Base-by-base conservation (phyloP, 2,113 vertebrate genomes). In the Empidonax traillii region DNA sequence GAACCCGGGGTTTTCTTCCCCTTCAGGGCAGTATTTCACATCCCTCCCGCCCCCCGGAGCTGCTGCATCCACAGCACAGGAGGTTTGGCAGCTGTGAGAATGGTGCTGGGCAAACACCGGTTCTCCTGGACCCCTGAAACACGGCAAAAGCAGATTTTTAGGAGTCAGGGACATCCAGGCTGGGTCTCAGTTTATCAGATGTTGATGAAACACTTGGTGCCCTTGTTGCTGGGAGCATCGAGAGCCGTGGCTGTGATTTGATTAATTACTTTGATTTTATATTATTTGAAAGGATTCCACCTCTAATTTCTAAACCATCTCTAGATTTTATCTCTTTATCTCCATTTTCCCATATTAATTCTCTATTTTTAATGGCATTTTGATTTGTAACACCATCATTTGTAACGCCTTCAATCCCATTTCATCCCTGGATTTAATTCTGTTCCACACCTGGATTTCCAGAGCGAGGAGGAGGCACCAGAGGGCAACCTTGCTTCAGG, bases 311-410 rank as follows among this genome's bases (percentile, higher is more conserved):
- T 20, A 44, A 87, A 5, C 49, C 14, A 43, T 9, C 31, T 28
- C 11, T 33, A 24, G 21, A 6, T 3, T 15, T 56, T n/a, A 19
- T 31, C 30, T 16, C 3, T 30, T 41, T 83, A 55, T 41, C 8
- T 59, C 23, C 14, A 3, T 24, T 74, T 74, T 9, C 41, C 27
- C 5, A 0, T 4, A 3, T 47, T 77, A 69, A 9, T 8, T 28
- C 27, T 13, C 28, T 15, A 0, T 35, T 90, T 84, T 58, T 3
- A 52, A 22, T 18, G 6, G 14, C 14, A 0, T 35, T 81, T 85
- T 10, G 56, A 1, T 71, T 30, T 8, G 9, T 2, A 6, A 11
- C 1, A 0, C 56, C 12, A 3, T 3, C 31, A 0, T 9, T 1
- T 52, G 51, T 28, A 28, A 28, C 28, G 22, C 49, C 0, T 46